Evolutionary conservation across 2,113 vertebrate genomes (phyloP).

Genomic region (Anhinga rufa): DNA sequence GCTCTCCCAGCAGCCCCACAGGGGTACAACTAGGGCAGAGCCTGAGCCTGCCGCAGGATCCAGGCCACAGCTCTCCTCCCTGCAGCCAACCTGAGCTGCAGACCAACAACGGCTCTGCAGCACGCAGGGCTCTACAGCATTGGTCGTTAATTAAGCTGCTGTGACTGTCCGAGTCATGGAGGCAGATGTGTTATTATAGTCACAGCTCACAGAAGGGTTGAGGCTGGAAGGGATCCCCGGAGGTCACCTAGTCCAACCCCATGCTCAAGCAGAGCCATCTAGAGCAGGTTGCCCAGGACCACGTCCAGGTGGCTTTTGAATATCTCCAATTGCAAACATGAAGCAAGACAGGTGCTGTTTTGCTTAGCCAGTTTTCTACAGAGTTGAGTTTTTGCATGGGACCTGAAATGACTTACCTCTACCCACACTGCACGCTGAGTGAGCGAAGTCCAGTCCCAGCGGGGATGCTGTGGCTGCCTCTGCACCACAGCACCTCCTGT

Average conservation of each 20-base stretch:
- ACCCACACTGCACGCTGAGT: not conserved
- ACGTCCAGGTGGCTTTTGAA: fast-evolving
- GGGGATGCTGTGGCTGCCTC: not conserved
- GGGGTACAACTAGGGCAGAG: not conserved
- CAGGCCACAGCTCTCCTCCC: not conserved
- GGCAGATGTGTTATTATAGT: not conserved
- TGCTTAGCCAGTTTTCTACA: not conserved
- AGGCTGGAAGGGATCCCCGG: not conserved
- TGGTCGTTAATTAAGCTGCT: not conserved
- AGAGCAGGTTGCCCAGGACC: not conserved
- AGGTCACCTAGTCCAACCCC: not conserved
- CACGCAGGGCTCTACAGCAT: fast-evolving
- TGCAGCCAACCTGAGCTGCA: not conserved
- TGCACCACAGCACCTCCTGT: fast-evolving
- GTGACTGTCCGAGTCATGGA: not conserved
- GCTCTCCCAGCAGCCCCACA: not conserved
- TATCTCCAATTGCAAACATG: not conserved
- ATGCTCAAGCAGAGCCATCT: not conserved
- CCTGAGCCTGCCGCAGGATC: not conserved
- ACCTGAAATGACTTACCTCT: not conserved
- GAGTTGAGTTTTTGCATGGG: not conserved
- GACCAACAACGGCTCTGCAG: not conserved
- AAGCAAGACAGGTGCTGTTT: not conserved
- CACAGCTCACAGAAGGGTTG: not conserved
- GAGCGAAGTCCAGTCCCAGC: not conserved